These are phyloP conservation scores for Potamilus streckersoni DNA, from an alignment of 1,140 invertebrate species.

Conservation along the genomic window DNA sequence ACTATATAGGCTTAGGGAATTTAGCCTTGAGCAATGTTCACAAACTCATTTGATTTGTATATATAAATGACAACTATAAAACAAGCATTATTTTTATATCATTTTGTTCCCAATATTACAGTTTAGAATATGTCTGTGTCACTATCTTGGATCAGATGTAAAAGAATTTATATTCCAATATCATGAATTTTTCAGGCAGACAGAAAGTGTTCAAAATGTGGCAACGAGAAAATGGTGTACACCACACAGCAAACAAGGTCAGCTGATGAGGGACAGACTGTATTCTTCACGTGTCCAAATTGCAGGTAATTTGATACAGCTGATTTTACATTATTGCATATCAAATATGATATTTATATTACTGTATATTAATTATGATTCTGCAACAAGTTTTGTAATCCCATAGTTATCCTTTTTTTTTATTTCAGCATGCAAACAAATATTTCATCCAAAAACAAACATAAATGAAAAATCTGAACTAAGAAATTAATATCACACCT, in stretches of 20 bases:
- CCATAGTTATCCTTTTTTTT: too few species aligned
- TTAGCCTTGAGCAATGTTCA: too few species aligned
- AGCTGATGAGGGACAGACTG: conserved; percentile 99
- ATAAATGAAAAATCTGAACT: too few species aligned
- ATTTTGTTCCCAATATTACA: background rate
- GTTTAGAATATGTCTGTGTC: background rate
- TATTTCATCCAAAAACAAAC: too few species aligned
- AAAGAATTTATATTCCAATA: background rate
- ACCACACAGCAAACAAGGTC: conserved; percentile 93
- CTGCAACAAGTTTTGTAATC: too few species aligned
- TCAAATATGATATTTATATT: too few species aligned
- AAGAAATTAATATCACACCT: too few species aligned
- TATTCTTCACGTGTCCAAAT: conserved; percentile 95
- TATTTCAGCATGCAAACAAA: too few species aligned
- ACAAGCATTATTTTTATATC: background rate
- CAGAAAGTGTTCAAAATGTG: conserved; percentile 89
- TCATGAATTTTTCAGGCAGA: conserved; percentile 72
- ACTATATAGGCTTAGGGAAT: too few species aligned
- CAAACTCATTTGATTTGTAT: background rate
- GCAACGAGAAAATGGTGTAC: conserved; percentile 92
- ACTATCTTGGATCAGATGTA: background rate
- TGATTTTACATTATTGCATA: too few species aligned
- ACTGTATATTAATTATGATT: too few species aligned
- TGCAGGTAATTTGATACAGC: conserved; percentile 73
- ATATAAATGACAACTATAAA: background rate